These are phyloP conservation scores for Caenorhabditis zanzibari DNA, from an alignment of 2,888 invertebrate genomes.

Conservation along the genomic window DNA sequence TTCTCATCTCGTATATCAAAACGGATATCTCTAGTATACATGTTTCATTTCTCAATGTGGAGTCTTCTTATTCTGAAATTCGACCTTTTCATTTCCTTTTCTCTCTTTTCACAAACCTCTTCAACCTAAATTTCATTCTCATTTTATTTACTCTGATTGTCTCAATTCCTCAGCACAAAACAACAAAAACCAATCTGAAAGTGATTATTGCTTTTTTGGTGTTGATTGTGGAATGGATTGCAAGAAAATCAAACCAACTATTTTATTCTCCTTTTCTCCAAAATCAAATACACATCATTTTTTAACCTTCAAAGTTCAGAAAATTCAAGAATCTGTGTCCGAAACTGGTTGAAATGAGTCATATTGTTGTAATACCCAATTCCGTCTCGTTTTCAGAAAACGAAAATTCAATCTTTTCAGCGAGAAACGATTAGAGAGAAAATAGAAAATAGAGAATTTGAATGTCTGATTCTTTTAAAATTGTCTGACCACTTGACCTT, in stretches of 20 bases:
- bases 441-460: background rate
- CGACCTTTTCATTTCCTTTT: slow-evolving; percentile 33
- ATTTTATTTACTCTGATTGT: background rate
- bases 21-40: slow-evolving; percentile 10
- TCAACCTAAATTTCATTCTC: slow-evolving; percentile 10
- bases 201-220: background rate
- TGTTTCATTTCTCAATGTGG: slow-evolving; percentile 25
- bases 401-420: slow-evolving; percentile 22
- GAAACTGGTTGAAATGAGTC: slow-evolving; percentile 22
- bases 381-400: slow-evolving; percentile 5
- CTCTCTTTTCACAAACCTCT: background rate
- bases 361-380: slow-evolving; percentile 20
- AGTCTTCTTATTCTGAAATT: slow-evolving; percentile 23
- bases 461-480: slow-evolving; percentile 15
- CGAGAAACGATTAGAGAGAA: slow-evolving; percentile 14
- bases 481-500: slow-evolving; percentile 48
- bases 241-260: background rate
- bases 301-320: slow-evolving; percentile 21
- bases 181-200: background rate
- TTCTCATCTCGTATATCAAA: slow-evolving; percentile 29
- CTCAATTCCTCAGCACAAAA: background rate
- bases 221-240: background rate
- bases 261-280: background rate
- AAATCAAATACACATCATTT: slow-evolving; percentile 14
- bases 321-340: slow-evolving; percentile 8